Conservation (phyloP, 2,113 vertebrate genomes). For the Neodontobutis hainanensis region DNA sequence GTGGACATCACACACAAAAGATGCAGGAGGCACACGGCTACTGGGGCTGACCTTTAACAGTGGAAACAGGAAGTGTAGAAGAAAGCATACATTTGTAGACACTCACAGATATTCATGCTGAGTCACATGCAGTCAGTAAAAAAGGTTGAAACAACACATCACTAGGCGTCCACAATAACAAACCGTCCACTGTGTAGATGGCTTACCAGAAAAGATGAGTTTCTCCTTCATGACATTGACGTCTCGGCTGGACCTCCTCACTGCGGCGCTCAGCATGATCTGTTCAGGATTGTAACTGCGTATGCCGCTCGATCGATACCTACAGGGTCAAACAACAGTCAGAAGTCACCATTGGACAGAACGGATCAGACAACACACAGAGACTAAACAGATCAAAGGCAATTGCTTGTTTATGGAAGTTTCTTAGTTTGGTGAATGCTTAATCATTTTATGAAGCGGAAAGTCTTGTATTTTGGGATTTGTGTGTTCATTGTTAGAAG, state of each 20-base stretch:
- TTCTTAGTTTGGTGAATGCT: too few relatives aligned
- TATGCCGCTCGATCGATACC: slow-evolving; percentile 92
- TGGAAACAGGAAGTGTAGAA: slow-evolving; percentile 54
- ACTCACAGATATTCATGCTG: slow-evolving; percentile 69
- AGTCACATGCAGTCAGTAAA: slow-evolving; percentile 34
- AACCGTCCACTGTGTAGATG: background rate
- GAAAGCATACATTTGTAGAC: slow-evolving; percentile 64
- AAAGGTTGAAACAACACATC: background rate
- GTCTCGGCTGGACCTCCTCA: slow-evolving; percentile 87
- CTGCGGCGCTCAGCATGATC: slow-evolving; percentile 95
- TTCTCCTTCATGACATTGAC: slow-evolving; percentile 99
- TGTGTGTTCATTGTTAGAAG: too few relatives aligned
- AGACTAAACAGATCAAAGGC: too few relatives aligned
- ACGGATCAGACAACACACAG: too few relatives aligned
- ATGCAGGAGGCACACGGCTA: slow-evolving; percentile 67
- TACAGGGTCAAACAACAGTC: slow-evolving; percentile 65
- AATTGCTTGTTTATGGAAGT: too few relatives aligned
- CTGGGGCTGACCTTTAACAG: slow-evolving; percentile 74
- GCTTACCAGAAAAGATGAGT: slow-evolving; percentile 93
- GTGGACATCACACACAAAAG: slow-evolving; percentile 55
- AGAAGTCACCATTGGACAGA: slow-evolving; percentile 3
- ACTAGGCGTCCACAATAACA: background rate
- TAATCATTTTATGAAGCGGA: too few relatives aligned
- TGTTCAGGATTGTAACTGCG: slow-evolving; percentile 95
- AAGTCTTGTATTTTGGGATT: too few relatives aligned